Base-by-base conservation (phyloP, 2,113 vertebrate genomes). In the Paralichthys olivaceus region DNA sequence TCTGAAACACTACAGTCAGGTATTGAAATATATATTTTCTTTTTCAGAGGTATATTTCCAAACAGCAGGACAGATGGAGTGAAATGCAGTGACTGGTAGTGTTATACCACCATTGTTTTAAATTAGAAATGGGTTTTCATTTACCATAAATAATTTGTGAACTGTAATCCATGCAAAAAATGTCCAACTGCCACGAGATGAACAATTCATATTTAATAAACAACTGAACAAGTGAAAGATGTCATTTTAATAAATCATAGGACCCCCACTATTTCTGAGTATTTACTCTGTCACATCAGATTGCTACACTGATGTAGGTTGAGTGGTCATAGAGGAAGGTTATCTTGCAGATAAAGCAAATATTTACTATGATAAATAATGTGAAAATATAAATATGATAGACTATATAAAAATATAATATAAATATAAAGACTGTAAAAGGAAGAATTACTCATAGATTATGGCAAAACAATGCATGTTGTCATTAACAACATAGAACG, bases 191-290 rank as follows among this genome's bases (percentile, higher is more conserved):
- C 81, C 81, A 74, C 75, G 80, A 88, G 86, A 91, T 73, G 84
- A 91, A 84, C 72, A 70, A 91, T 93, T 73, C 77, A 93, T 90
- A 87, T 85, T 91, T 93, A 82, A 93, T 88, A 80, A 89, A 88
- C 75, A 86, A 81, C 72, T 58, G 29, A 89, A 80, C 49, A 37
- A 76, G 79, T 76, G 62, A 87, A 91, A 68, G 79, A 88, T 80
- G 89, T 86, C 45, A 32, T 69, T 60, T 92, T 26, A 90, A 92
- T 91, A 93, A 92, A 87, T 88, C 68, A 93, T 91, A 84, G 49
- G 58, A 75, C 25, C 37, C 40, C 23, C 26, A 13, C 6, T 26
- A 19, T 81, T 54, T 75, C 43, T 65, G 60, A 51, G 23, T 45
- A 45, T 68, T 12, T 37, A 49, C 69, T 75, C 20, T 14, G 53